Evolutionary conservation across 1,140 invertebrate species (phyloP), one percentile per base, ranked within the genome.

Genomic region (Sarcophaga bullata): DNA sequence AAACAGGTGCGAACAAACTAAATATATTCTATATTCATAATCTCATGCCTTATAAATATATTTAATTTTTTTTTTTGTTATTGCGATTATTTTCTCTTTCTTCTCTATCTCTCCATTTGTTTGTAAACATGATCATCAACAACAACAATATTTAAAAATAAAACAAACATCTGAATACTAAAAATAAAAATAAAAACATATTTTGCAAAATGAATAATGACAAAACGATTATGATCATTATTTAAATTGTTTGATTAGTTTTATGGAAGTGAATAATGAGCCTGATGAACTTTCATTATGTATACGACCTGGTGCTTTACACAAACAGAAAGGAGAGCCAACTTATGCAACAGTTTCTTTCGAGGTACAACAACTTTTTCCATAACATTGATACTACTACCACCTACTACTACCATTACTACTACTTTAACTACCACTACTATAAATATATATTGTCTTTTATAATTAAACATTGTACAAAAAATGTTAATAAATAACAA

Each of bases 201-300:
- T n/a, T n/a, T n/a, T 58, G 13, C n/a, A 58, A 58, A 58, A 68
- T 68, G 62, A 68, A 58, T 68, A 25, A 68, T 68, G 62, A 68
- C 19, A 15, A 58, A 58, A 58, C 15, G 15, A 58, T 58, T 13
- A n/a, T n/a, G 17, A 68, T 17, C 62, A 68, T 68, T 68, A 8
- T 58, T 58, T 58, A n/a, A n/a, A 58, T n/a, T 9, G 10, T 68
- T 68, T 68, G 62, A 19, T 68, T 86, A 90, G 88, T 86, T 90
- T 84, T 87, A 84, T 88, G 81, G 87, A 90, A 84, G 85, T 87
- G 82, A 86, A 85, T 73, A 85, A 85, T 84, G 86, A 86, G 73
- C 85, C 86, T 49, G 86, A 88, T 80, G 87, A 90, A 84, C 84
- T 90, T 84, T 83, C 87, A 82, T 85, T 89, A 82, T 90, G 88